Percentiles rank a stretch among this genome's conserved stretches.
These are phyloP conservation scores for Lates calcarifer DNA, from an alignment of 2,113 vertebrate genomes.

Conservation along the genomic window DNA sequence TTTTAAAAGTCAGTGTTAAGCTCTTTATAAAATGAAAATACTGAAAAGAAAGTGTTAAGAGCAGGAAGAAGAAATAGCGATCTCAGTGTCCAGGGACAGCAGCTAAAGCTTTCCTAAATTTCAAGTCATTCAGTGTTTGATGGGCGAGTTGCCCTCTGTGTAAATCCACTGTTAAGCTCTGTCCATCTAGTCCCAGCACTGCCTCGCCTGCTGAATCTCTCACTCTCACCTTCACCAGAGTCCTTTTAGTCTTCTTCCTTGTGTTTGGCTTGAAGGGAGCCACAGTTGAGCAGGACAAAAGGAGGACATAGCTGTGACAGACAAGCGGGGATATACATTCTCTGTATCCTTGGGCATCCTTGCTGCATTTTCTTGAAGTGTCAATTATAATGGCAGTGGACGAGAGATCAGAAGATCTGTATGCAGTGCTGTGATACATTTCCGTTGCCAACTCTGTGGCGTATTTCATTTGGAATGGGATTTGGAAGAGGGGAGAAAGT, in stretches of 20 bases:
- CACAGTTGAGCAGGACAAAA: constrained; percentile 26
- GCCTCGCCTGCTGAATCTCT: constrained; percentile 8
- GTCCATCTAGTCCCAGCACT: constrained; percentile 29
- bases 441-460: constrained; percentile 39
- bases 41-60: neutral
- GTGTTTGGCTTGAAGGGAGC: constrained; percentile 14
- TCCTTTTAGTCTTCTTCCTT: neutral
- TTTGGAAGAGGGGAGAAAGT: constrained; percentile 54
- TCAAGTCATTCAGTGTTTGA: constrained; percentile 50
- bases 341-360: constrained; percentile 48
- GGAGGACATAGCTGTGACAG: constrained; percentile 35
- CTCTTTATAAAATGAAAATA: neutral
- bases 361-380: constrained; percentile 50
- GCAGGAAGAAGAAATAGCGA: neutral
- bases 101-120: constrained; percentile 31
- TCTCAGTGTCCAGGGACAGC: neutral
- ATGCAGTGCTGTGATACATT: constrained; percentile 57
- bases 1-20: neutral
- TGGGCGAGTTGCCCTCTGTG: constrained; percentile 47
- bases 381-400: constrained; percentile 60
- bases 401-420: constrained; percentile 50
- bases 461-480: constrained; percentile 66
- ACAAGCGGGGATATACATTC: constrained; percentile 40
- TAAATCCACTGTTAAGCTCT: constrained; percentile 68
- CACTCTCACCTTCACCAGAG: constrained; percentile 42